Evolutionary conservation across 2,888 invertebrate genomes (phyloP), one percentile per base, ranked within the genome.

Genomic region (Lasioglossum pauxillum): DNA sequence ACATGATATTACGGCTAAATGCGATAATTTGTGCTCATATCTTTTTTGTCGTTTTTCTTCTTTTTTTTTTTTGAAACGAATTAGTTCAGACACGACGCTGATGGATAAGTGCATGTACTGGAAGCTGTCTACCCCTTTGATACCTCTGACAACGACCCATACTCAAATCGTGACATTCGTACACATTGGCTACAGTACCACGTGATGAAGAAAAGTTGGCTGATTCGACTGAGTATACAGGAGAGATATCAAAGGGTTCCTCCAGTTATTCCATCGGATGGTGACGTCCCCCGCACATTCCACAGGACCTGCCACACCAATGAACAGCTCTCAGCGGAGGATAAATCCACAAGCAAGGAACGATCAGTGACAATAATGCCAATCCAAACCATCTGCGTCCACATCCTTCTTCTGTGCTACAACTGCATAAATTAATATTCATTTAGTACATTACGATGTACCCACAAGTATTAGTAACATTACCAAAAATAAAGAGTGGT

Each of bases 311-410:
- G 78, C 98, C 98, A 93, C 98, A 97, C 96, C 97, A 96, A 95
- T 99, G 98, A 93, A 97, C 97, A 92, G 98, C 97, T 92, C 97
- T 97, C 88, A 99, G 96, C 84, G 98, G 98, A 92, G 98, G 97
- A 96, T 99, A 99, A 96, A 98, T 98, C 97, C 99, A 99, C 93
- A 99, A 96, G 95, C 99, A 99, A 90, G 99, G 99, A 93, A 99
- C 98, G 92, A 99, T 96, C 89, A 99, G 95, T 84, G 98, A 98
- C 80, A 99, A 96, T 86, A 99, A 96, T 46, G 98, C 97, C 91
- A 99, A 96, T 82, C 98, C 98, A 89, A 98, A 95, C 99, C 99
- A 99, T 75, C 97, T 97, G 92, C 97, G 97, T 81, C 97, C 96
- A 95, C 98, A 98, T 84, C 97, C 96, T 86, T 97, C 96, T 94